A percentile compares a stretch with the other conserved stretches of the same genome.
phyloP scores from a whole-genome alignment of 2,113 vertebrate genomes.

The Ancistrus triradiatus region DNA sequence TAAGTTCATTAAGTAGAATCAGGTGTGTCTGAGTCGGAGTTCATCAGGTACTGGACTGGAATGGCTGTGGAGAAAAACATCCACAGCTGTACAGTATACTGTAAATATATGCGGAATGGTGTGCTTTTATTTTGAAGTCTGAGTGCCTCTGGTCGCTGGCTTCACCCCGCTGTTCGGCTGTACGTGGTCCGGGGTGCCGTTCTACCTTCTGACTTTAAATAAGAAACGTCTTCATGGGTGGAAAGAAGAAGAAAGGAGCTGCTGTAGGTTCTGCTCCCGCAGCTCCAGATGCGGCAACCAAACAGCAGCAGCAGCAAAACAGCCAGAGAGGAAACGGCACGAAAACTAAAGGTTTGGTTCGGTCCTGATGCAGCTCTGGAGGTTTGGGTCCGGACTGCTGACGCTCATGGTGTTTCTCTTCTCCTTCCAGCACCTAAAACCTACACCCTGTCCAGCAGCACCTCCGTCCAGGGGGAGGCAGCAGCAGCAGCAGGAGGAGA shows the following conservation, averaged over 20 bases:
- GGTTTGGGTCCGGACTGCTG: not conserved
- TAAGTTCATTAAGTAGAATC: too few relatives aligned
- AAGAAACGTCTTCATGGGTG: conserved; percentile 82
- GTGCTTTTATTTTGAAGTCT: conserved; percentile 40
- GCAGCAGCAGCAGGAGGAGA: conserved; percentile 72
- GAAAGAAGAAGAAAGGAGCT: conserved; percentile 85
- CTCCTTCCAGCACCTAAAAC: conserved; percentile 83
- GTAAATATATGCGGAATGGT: too few relatives aligned
- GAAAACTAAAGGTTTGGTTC: conserved; percentile 61
- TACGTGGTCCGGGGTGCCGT: not conserved
- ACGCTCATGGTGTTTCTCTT: not conserved
- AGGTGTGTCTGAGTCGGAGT: too few relatives aligned
- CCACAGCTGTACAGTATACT: too few relatives aligned
- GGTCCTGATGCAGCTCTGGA: not conserved
- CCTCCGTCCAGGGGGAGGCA: conserved; percentile 70
- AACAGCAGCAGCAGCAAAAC: conserved; percentile 49
- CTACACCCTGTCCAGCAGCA: conserved; percentile 77
- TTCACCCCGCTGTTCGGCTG: not conserved
- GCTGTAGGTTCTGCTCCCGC: conserved; percentile 44
- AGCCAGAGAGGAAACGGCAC: conserved; percentile 47
- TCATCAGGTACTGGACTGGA: too few relatives aligned
- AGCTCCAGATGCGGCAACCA: conserved; percentile 51
- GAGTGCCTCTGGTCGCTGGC: not conserved
- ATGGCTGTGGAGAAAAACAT: too few relatives aligned
- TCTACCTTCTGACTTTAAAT: too few relatives aligned